Conservation (phyloP, 2,113 vertebrate species). For the Catharus minimus region DNA sequence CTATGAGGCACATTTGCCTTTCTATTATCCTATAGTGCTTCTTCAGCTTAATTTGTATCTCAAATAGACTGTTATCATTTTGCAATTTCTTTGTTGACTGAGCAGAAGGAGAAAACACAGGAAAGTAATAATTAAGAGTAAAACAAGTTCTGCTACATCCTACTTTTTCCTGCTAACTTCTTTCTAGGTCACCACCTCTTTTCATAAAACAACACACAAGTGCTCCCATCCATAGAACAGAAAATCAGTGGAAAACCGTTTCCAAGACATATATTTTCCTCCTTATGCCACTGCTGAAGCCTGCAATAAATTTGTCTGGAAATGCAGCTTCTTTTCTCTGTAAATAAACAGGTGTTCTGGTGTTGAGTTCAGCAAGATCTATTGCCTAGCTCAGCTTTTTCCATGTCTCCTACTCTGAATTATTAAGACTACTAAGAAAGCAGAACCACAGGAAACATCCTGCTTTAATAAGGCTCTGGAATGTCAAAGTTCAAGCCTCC, state of each 20-base stretch:
- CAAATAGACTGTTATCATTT: background rate
- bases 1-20: background rate
- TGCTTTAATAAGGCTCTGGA: background rate
- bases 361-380: background rate
- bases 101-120: background rate
- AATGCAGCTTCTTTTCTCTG: background rate
- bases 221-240: background rate
- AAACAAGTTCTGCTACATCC: background rate
- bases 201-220: background rate
- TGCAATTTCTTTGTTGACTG: background rate
- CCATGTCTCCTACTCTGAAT: accelerated
- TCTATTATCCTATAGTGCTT: background rate
- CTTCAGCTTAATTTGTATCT: background rate
- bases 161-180: background rate
- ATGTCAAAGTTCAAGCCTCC: background rate
- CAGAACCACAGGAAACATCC: background rate
- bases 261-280: background rate
- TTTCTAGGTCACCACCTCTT: background rate
- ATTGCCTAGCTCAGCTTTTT: background rate
- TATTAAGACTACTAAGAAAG: background rate
- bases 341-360: background rate
- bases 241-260: background rate
- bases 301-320: background rate
- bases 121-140: background rate
- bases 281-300: background rate